phyloP scores from a whole-genome alignment of 2,888 invertebrate genomes.

The Ethmia dodecea region DNA sequence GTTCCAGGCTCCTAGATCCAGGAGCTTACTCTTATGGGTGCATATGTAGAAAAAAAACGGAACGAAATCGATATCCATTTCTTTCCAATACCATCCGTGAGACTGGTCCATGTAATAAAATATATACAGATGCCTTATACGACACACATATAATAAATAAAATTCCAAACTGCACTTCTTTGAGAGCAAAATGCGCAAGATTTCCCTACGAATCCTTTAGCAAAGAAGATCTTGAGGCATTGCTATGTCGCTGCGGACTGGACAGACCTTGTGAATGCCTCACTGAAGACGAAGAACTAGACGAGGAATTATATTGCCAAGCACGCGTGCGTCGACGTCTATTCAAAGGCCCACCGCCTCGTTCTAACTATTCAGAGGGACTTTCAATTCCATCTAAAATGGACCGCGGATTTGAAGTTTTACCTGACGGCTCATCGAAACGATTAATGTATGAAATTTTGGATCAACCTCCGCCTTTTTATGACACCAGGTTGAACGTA shows the following conservation, averaged over 20 bases:
- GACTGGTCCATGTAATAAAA: constrained; percentile 19
- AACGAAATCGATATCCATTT: constrained; percentile 42
- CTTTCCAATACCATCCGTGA: constrained; percentile 40
- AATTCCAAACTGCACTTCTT: constrained; percentile 45
- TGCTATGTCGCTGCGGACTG: constrained; percentile 51
- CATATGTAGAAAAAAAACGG: constrained; percentile 21
- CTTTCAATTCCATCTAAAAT: constrained; percentile 35
- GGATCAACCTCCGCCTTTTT: constrained; percentile 42
- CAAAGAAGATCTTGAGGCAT: constrained; percentile 42
- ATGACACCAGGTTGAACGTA: constrained; percentile 41
- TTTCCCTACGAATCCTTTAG: constrained; percentile 51
- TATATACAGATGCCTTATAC: constrained; percentile 54
- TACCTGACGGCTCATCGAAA: constrained; percentile 26
- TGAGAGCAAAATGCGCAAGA: constrained; percentile 47
- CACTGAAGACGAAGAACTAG: constrained; percentile 23
- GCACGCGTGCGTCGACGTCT: constrained; percentile 35
- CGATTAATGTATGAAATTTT: constrained; percentile 22
- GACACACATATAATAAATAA: constrained; percentile 22
- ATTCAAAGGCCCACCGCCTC: constrained; percentile 42
- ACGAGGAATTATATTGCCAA: constrained; percentile 35
- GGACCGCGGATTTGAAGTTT: constrained; percentile 32
- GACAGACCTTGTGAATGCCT: constrained; percentile 43
- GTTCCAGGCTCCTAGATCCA: constrained; percentile 45
- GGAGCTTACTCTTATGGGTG: too few relatives aligned
- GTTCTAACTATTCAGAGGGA: constrained; percentile 24